These are phyloP conservation scores for Manis crassicaudata DNA, from an alignment of 2,797 vertebrate genomes.

Conservation along the genomic window DNA sequence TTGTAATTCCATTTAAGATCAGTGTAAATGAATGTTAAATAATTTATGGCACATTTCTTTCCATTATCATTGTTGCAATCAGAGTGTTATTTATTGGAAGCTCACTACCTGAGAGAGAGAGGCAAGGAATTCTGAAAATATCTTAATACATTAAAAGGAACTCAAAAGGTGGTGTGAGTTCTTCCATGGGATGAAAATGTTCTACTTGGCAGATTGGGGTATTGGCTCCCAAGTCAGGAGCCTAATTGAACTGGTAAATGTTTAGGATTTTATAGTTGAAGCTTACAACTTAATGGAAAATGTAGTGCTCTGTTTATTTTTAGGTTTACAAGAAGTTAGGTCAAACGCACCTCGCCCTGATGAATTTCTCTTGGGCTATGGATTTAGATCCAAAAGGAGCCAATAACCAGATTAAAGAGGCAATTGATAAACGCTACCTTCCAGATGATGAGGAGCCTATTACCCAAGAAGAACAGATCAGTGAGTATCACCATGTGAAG, in stretches of 20 bases:
- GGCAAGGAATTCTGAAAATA: constrained; percentile 53
- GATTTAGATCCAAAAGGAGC: constrained; percentile 99
- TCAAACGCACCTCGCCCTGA: constrained; percentile 96
- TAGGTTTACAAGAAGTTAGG: constrained; percentile 99
- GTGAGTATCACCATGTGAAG: constrained; percentile 88
- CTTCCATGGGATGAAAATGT: constrained; percentile 21
- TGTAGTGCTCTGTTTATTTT: constrained; percentile 69
- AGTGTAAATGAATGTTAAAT: not conserved
- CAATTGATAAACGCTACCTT: constrained; percentile 98
- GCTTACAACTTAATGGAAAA: constrained; percentile 74
- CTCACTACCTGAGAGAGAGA: not conserved
- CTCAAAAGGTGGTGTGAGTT: constrained; percentile 33
- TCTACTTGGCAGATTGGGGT: not conserved
- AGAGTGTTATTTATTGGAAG: constrained; percentile 48
- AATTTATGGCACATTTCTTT: not conserved
- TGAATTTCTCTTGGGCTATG: constrained; percentile 99
- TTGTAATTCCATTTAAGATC: not conserved
- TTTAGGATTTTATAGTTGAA: constrained; percentile 61
- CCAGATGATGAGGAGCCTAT: constrained; percentile 97
- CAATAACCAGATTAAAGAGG: constrained; percentile 99
- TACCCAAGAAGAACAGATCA: constrained; percentile 90
- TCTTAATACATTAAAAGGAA: constrained; percentile 42
- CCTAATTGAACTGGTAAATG: constrained; percentile 31
- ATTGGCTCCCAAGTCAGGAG: constrained; percentile 21
- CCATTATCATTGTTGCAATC: not conserved